These are phyloP conservation scores for Hippoglossus hippoglossus DNA, from an alignment of 2,797 vertebrate species.

Conservation along the genomic window DNA sequence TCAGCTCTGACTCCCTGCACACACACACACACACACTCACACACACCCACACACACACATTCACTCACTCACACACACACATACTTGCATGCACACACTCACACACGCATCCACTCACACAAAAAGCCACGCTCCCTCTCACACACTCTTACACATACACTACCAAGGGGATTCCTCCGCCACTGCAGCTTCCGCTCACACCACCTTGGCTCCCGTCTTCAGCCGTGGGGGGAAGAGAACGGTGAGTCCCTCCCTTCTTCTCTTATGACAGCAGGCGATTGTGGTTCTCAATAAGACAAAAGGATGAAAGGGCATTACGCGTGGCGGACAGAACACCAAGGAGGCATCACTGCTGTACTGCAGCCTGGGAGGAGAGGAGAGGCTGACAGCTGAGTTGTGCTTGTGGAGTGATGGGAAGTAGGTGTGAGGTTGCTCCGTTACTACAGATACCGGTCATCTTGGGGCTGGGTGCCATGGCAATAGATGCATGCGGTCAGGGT, in stretches of 20 bases:
- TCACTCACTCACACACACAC: conserved; percentile 28
- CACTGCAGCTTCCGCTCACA: conserved; percentile 67
- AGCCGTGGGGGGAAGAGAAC: conserved; percentile 42
- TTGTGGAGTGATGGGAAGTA: conserved; percentile 51
- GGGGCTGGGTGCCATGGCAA: conserved; percentile 62
- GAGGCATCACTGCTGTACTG: conserved; percentile 59
- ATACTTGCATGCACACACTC: conserved; percentile 22
- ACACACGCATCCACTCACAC: conserved; percentile 18
- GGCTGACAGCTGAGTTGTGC: conserved; percentile 67
- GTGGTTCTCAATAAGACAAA: conserved; percentile 67
- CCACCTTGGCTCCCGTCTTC: conserved; percentile 66
- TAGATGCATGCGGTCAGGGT: conserved; percentile 52
- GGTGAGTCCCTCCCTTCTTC: conserved; percentile 76
- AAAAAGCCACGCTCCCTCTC: conserved; percentile 45
- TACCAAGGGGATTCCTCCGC: conserved; percentile 78
- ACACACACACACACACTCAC: conserved; percentile 28
- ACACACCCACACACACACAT: conserved; percentile 38
- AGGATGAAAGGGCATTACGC: conserved; percentile 55
- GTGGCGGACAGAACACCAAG: conserved; percentile 50
- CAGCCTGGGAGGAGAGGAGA: conserved; percentile 58
- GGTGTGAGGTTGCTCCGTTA: conserved; percentile 65
- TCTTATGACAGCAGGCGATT: conserved; percentile 59
- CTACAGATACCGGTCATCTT: conserved; percentile 68
- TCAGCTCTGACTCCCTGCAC: conserved; percentile 72
- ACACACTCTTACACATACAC: conserved; percentile 78